Base-by-base conservation (phyloP, 2,888 invertebrate genomes). In the Eupithecia subfuscata region DNA sequence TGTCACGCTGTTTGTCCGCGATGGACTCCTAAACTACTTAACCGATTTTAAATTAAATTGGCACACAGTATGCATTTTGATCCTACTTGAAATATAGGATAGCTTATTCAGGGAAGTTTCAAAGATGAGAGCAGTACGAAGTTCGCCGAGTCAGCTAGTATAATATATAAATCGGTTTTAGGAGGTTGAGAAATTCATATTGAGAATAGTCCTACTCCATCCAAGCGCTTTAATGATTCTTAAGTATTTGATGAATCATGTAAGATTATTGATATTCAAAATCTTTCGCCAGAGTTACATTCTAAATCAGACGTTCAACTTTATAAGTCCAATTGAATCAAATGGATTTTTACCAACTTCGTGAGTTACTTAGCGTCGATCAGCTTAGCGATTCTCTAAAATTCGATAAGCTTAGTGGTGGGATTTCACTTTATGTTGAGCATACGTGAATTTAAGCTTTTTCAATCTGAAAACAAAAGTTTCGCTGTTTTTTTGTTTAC, bases 301-400 rank as follows among this genome's bases (percentile, higher is more conserved):
- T 12, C 25, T 6, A 30, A 16, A 30, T 63, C 30, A 30, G 18
- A 34, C n/a, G 34, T 34, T 34, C 18, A 73, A 73, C 34, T 73
- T 69, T 45, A 22, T 69, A 64, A 69, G 64, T 60, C 37, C 18
- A 48, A 64, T 34, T 16, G 64, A 63, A 25, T 48, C 22, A 56
- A 48, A 64, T 73, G 48, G 37, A 69, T 69, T 73, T 48, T 60
- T 60, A 63, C 30, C 69, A 69, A 73, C 45, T 69, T 34, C 7
- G 34, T 60, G 9, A 16, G 30, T 16, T 30, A 63, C 18, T 18
- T 64, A 69, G 30, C 12, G 22, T 45, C 37, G 63, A 73, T 64
- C 69, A 69, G 48, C 69, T 73, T 64, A 69, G 69, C 63, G 1
- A 22, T 34, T 34, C 3, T 34, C 6, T 37, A 18, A 34, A 34